phyloP scores from a whole-genome alignment of 2,888 invertebrate species.

The Pycnomerus fuliginosus region DNA sequence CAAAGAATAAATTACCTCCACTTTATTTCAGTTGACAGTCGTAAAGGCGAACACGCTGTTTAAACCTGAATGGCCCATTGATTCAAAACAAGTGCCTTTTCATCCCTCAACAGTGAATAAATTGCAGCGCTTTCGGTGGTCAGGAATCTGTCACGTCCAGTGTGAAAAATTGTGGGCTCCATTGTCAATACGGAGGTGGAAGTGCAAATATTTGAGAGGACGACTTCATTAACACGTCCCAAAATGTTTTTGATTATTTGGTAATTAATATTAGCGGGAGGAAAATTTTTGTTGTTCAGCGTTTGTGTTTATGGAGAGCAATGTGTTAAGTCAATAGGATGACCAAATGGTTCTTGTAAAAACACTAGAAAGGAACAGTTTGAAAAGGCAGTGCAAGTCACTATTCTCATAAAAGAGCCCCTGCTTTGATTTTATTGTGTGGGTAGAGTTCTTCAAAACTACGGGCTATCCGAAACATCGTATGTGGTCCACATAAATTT shows the following conservation, averaged over 20 bases:
- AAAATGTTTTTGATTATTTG: constrained; percentile 2
- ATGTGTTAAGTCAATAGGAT: constrained; percentile 27
- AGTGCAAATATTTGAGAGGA: constrained; percentile 16
- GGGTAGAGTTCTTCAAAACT: constrained; percentile 36
- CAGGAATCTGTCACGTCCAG: constrained; percentile 5
- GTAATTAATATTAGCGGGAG: too few species aligned
- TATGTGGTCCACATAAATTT: constrained; percentile 47
- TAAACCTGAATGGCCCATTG: background rate
- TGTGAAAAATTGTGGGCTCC: constrained; percentile 5
- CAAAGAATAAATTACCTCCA: constrained; percentile 14
- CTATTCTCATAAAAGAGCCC: constrained; percentile 41
- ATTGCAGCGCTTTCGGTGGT: constrained; percentile 3
- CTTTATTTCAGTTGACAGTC: constrained; percentile 21
- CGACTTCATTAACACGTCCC: constrained; percentile 12
- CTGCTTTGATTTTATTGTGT: constrained; percentile 43
- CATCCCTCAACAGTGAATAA: background rate
- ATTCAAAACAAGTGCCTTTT: background rate
- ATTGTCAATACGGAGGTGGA: constrained; percentile 11
- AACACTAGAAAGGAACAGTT: constrained; percentile 37
- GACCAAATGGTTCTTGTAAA: constrained; percentile 36
- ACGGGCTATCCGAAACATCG: constrained; percentile 33
- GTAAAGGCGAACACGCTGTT: constrained; percentile 6
- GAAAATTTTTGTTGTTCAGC: constrained; percentile 6
- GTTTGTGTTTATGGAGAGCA: constrained; percentile 13
- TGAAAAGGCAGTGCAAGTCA: constrained; percentile 39